Percentiles rank a stretch among this genome's conserved stretches.
Conservation (phyloP, 2,797 vertebrate species). For the Chelonia mydas region DNA sequence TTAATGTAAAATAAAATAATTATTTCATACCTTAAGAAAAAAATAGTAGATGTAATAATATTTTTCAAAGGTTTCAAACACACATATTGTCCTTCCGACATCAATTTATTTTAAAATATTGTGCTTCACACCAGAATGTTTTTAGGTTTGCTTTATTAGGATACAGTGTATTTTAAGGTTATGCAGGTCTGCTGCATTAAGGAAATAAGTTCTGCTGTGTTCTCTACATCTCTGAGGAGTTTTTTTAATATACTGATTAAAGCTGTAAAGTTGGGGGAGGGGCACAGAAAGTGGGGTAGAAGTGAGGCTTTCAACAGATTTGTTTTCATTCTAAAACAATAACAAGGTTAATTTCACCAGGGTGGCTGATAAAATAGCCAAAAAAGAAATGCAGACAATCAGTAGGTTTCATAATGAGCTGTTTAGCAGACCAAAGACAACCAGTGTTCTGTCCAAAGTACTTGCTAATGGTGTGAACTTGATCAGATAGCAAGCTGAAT, state of each 20-base stretch:
- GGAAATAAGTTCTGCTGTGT: not conserved
- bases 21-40: not conserved
- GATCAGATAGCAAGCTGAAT: constrained; percentile 16
- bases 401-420: constrained; percentile 27
- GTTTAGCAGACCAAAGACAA: constrained; percentile 19
- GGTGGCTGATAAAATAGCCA: not conserved
- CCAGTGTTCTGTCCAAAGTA: constrained; percentile 1
- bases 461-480: constrained; percentile 31
- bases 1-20: constrained; percentile 52
- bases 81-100: not conserved
- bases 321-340: not conserved
- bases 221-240: not conserved
- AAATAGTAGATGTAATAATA: not conserved
- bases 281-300: not conserved
- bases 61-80: not conserved
- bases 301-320: not conserved
- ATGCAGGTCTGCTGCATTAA: not conserved
- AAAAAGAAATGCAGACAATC: not conserved
- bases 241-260: constrained; percentile 5
- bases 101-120: constrained; percentile 19
- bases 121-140: not conserved
- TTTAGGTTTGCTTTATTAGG: not conserved
- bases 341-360: not conserved
- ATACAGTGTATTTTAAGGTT: not conserved
- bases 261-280: not conserved